Conservation (phyloP, 1,140 invertebrate species). For the Meloidogyne chitwoodi region DNA sequence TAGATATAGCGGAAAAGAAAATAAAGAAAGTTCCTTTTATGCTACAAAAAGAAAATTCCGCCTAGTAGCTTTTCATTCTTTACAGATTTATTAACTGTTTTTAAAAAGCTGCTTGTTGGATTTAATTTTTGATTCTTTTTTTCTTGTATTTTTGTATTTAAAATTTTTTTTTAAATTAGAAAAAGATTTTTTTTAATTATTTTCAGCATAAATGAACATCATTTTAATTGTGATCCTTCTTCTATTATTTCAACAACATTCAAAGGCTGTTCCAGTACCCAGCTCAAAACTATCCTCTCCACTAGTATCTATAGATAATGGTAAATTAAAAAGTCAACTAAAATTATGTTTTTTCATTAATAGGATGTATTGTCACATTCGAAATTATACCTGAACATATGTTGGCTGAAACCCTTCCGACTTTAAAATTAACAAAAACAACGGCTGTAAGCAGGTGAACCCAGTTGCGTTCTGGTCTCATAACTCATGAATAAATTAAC, state of each 20-base stretch:
- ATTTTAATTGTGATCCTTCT: neutral
- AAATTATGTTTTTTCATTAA: neutral
- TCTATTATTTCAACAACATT: neutral
- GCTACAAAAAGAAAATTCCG: neutral
- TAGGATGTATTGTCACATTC: conserved; percentile 13
- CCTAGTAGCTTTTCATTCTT: neutral
- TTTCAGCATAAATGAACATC: neutral
- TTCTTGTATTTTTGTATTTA: neutral
- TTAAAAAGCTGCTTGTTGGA: neutral
- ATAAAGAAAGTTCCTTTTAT: neutral
- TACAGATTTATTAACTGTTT: neutral
- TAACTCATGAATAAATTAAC: neutral
- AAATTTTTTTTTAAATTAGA: no score
- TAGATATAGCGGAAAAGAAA: neutral
- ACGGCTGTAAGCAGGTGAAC: conserved; percentile 3
- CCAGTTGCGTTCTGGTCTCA: no score
- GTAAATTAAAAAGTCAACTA: neutral
- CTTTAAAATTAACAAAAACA: conserved; percentile 9
- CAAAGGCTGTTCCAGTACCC: neutral
- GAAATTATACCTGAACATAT: conserved; percentile 8
- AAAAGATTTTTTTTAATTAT: neutral
- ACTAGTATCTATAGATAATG: neutral
- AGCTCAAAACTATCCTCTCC: neutral
- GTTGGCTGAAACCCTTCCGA: neutral
- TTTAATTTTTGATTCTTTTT: neutral